Evolutionary conservation across 2,797 vertebrate species (phyloP), one percentile per base, ranked within the genome.

Genomic region (Onychomys torridus): DNA sequence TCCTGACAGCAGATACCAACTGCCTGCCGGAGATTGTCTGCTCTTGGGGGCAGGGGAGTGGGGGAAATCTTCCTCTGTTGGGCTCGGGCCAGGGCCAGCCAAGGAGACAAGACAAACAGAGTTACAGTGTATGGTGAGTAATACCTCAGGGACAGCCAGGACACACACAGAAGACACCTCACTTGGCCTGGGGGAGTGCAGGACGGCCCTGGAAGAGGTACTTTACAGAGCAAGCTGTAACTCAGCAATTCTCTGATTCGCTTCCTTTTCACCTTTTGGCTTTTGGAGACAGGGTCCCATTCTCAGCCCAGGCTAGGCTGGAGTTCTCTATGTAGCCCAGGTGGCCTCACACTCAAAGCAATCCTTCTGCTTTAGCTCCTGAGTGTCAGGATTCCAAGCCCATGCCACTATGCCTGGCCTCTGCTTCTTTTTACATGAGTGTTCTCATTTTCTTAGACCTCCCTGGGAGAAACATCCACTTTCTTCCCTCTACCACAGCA

Each of bases 181-280:
- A 13, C 29, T 87, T 0, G 25, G 67, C 77, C 43, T 78, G 32
- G 57, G 43, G 43, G 81, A 34, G 59, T 37, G 37, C 67, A 34
- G 90, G 71, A 57, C 78, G 77, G 61, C 81, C 90, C 92, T 57
- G 77, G 90, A 86, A 77, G 90, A 90, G 63, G 43, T 2, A 59
- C 21, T 8, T 2, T 77, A 52, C 78, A 77, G 77, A 25, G 55
- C 1, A n/a, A 71, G 25, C 79, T 90, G 94, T 19, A 86, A 43
- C 46, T 92, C 34, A 67, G 88, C 46, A 23, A 11, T 61, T 0
- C 9, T 25, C 17, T 61, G 32, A 63, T 52, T 21, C 52, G 21
- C 9, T 59, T n/a, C 71, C 40, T 69, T 75, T 43, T 75, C 37
- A 5, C 34, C 2, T 57, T 59, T 4, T 25, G 6, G 0, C 16